phyloP scores from a whole-genome alignment of 1,140 invertebrate genomes.

The Pteromalus puparum region DNA sequence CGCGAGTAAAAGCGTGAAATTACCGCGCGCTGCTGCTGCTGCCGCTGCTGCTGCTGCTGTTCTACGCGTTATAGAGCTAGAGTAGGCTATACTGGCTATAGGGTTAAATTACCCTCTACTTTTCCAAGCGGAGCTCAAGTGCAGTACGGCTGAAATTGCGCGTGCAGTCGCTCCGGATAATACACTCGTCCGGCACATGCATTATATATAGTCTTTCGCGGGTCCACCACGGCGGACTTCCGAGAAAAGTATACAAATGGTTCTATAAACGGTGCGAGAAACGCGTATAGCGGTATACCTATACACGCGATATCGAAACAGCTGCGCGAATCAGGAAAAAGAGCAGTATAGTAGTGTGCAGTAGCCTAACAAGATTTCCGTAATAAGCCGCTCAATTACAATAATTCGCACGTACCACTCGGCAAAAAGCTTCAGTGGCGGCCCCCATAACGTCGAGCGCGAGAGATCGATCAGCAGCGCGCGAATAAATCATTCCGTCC shows the following conservation, averaged over 20 bases:
- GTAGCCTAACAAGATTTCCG: neutral
- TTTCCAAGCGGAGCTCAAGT: neutral
- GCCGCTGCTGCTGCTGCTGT: too few species aligned
- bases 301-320: neutral
- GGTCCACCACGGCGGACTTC: slow-evolving; percentile 18
- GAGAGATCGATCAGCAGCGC: neutral
- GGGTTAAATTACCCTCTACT: slow-evolving; percentile 61
- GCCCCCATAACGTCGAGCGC: neutral
- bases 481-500: neutral
- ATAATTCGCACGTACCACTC: neutral
- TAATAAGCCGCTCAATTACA: neutral
- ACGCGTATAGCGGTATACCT: neutral
- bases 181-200: slow-evolving; percentile 31
- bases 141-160: slow-evolving; percentile 35
- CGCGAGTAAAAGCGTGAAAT: slow-evolving; percentile 73
- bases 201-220: slow-evolving; percentile 7
- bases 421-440: neutral
- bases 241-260: neutral
- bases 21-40: slow-evolving; percentile 55
- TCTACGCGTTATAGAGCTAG: too few species aligned
- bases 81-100: too few species aligned
- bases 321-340: neutral
- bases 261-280: slow-evolving; percentile 3
- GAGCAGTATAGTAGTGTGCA: too few species aligned
- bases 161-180: slow-evolving; percentile 35